Evolutionary conservation across 2,797 vertebrate genomes (phyloP), one percentile per base, ranked within the genome.

Genomic region (Anabas testudineus): DNA sequence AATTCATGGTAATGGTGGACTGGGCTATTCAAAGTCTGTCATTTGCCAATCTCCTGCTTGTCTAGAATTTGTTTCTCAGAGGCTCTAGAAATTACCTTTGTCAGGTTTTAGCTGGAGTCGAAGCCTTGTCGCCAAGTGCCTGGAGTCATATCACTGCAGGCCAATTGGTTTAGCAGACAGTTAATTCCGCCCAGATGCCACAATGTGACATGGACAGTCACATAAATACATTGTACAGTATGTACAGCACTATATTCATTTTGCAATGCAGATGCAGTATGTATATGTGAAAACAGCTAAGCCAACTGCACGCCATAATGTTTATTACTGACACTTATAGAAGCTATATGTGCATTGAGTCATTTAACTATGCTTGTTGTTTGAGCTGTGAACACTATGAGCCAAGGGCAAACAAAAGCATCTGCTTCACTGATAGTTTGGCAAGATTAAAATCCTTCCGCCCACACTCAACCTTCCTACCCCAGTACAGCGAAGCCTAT

Each of bases 11-110:
- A 76, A 84, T 76, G 55, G 63, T 34, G 22, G 64, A 70, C 37
- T 2, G 16, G 37, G 49, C 46, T 62, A 46, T 75, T 69, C 36
- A 76, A 53, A 73, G 48, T 79, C 26, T 81, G 74, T 79, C 72
- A 78, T 80, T 84, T 65, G 58, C 72, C 68, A 49, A 28, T 74
- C 58, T 71, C 19, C 30, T 24, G 24, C 65, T 75, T 67, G 67
- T 76, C 34, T 21, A 22, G n/a, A 28, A 75, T 75, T 58, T 39
- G 34, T 72, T 77, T 70, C 67, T 58, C 43, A 65, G 36, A 24
- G 45, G 37, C 42, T 39, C 48, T 55, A 24, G 21, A 71, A 80
- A 87, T 71, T 34, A 37, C 67, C 73, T 54, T 67, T 72, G 81
- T 74, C 66, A 83, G 32, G 30, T 61, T 67, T n/a, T 47, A 80